Evolutionary conservation across 1,140 invertebrate species (phyloP), one percentile per base, ranked within the genome.

Genomic region (Goniozus legneri): DNA sequence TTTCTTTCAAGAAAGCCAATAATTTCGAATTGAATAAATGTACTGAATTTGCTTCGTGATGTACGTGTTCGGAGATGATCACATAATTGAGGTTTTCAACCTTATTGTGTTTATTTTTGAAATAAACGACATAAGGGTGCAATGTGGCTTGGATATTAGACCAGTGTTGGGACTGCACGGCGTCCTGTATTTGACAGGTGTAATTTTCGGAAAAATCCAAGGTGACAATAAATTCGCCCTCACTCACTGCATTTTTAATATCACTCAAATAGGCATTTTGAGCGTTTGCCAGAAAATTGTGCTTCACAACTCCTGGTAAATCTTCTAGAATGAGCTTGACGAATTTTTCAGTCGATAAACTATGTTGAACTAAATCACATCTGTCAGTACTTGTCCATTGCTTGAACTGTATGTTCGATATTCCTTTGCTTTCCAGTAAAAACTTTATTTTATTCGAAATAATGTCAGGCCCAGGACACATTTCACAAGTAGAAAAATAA

Each of bases 361-460:
- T 27, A 7, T 27, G 6, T 27, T 27, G 24, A 27, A 27, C 24
- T 6, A 27, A 7, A 7, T 27, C 36, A 3, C n/a, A 38, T 21
- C 37, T 40, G 13, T 40, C 37, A 40, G 21, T 24, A 40, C n/a
- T 40, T 1, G 12, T 21, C 37, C 37, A 40, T 27, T 40, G 21
- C 8, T 27, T 10, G 15, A 40, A 21, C 21, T 21, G 1, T 15
- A 40, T 24, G 21, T 40, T 8, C 1, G 19, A 22, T 27, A 40
- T 21, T 22, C n/a, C n/a, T 2, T 40, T 40, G 2, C 18, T 20
- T 4, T 40, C 37, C 1, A 40, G 20, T 15, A 40, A 24, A 1
- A n/a, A n/a, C 27, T 35, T 43, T 24, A 52, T 10, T 22, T 47
- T 47, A 4, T 46, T 30, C 6, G n/a, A 38, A 47, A 46, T 37